A percentile compares a stretch with the other conserved stretches of the same genome.
Evolutionary conservation across 2,888 invertebrate genomes (phyloP).

Genomic region (Sarcophaga subvicina): DNA sequence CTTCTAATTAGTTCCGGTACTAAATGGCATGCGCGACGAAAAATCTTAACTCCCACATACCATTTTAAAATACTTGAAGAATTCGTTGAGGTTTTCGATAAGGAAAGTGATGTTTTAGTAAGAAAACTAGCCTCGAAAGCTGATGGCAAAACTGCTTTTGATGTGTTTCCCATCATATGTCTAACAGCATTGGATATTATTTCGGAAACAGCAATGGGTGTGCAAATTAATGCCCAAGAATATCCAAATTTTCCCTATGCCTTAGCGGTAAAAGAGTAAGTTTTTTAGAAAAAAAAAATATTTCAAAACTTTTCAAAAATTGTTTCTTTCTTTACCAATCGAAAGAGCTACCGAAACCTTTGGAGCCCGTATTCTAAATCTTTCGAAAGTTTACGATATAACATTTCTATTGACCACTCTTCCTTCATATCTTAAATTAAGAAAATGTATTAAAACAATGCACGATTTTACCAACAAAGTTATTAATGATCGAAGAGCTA

Average conservation of each 20-base stretch:
- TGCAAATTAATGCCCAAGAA: constrained; percentile 82
- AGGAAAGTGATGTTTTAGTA: constrained; percentile 84
- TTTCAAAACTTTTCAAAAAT: not conserved
- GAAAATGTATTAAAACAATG: constrained; percentile 47
- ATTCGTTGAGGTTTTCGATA: constrained; percentile 87
- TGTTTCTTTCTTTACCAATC: not conserved
- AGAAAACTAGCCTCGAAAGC: constrained; percentile 82
- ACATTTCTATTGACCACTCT: constrained; percentile 37
- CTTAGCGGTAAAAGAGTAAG: constrained; percentile 85
- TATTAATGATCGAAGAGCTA: constrained; percentile 68
- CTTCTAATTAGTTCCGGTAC: constrained; percentile 41
- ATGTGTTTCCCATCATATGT: constrained; percentile 66
- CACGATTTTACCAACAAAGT: constrained; percentile 62
- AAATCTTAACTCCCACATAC: constrained; percentile 84
- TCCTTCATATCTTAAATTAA: constrained; percentile 33
- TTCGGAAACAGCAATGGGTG: constrained; percentile 77
- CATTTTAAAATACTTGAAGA: constrained; percentile 90
- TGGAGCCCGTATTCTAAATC: constrained; percentile 48
- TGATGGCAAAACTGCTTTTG: constrained; percentile 76
- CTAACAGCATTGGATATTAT: constrained; percentile 66
- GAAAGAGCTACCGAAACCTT: constrained; percentile 54
- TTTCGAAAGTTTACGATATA: constrained; percentile 38
- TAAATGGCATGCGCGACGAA: constrained; percentile 55
- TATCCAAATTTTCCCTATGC: constrained; percentile 87
- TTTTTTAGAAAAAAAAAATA: not conserved